Conservation (phyloP, 2,797 vertebrate species). For the Sebastes miniatus region DNA sequence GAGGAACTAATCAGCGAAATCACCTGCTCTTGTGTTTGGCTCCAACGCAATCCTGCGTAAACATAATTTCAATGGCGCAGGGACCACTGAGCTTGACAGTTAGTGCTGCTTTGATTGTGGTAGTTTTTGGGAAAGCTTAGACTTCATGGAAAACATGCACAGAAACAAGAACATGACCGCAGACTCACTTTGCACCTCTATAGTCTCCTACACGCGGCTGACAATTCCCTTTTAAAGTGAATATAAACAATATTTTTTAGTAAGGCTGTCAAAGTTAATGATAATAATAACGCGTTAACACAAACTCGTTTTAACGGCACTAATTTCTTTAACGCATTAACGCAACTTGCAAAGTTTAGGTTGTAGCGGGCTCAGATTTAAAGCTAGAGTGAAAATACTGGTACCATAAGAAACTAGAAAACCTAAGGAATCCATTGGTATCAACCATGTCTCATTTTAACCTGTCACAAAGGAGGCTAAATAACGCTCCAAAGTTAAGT, state of each 20-base stretch:
- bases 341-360: no score
- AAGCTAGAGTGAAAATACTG: no score
- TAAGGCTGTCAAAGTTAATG: no score
- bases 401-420: no score
- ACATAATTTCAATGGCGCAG: conserved; percentile 13
- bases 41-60: conserved; percentile 12
- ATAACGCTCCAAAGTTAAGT: no score
- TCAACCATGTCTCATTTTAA: no score
- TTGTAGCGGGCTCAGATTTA: no score
- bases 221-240: background rate
- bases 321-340: no score
- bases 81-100: background rate
- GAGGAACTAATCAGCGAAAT: conserved; percentile 54
- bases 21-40: conserved; percentile 48
- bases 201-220: background rate
- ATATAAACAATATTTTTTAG: background rate
- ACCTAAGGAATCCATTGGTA: no score
- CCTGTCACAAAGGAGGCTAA: no score
- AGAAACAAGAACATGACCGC: background rate
- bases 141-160: background rate
- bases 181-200: background rate
- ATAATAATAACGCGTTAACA: no score
- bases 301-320: no score
- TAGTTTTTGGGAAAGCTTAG: background rate
- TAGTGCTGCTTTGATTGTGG: conserved; percentile 13